Percentiles rank a stretch among this genome's conserved stretches.
These are phyloP conservation scores for Aporrectodea caliginosa DNA, from an alignment of 1,140 invertebrate genomes.

Conservation along the genomic window DNA sequence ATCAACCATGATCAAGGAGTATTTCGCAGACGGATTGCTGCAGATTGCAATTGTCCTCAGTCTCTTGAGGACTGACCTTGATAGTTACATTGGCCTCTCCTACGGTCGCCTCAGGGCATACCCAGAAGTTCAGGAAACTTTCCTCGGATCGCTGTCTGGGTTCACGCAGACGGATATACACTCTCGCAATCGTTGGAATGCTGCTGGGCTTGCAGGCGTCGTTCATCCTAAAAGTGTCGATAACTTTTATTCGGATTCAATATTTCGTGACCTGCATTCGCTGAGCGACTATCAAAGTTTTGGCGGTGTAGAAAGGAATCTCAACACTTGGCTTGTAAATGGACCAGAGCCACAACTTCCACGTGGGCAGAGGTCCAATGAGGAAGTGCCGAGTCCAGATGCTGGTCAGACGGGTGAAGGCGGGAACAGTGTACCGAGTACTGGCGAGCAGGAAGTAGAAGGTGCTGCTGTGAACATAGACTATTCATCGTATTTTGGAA, in stretches of 20 bases:
- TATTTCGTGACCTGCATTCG: slow-evolving; percentile 72
- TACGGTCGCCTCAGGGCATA: slow-evolving; percentile 52
- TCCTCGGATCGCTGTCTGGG: slow-evolving; percentile 49
- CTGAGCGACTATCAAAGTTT: slow-evolving; percentile 61
- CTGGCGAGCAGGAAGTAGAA: background rate
- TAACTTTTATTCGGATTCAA: slow-evolving; percentile 66
- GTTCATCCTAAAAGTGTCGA: slow-evolving; percentile 72
- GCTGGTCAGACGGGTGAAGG: background rate
- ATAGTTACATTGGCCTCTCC: slow-evolving; percentile 63
- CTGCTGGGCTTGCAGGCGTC: slow-evolving; percentile 54
- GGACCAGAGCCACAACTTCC: background rate
- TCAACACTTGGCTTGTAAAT: slow-evolving; percentile 62
- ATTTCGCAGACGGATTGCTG: slow-evolving; percentile 66
- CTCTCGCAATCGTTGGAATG: slow-evolving; percentile 43
- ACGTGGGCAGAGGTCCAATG: background rate
- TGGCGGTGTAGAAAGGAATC: slow-evolving; percentile 36
- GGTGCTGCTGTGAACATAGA: background rate
- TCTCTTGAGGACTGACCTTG: slow-evolving; percentile 69
- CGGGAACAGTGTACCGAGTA: background rate
- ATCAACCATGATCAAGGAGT: slow-evolving; percentile 44
- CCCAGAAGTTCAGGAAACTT: slow-evolving; percentile 50
- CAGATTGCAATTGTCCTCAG: slow-evolving; percentile 73
- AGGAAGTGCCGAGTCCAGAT: background rate
- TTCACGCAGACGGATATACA: slow-evolving; percentile 55
- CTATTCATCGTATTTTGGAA: background rate